Conservation (phyloP, 2,113 vertebrate genomes). For the Pelmatolapia mariae region DNA sequence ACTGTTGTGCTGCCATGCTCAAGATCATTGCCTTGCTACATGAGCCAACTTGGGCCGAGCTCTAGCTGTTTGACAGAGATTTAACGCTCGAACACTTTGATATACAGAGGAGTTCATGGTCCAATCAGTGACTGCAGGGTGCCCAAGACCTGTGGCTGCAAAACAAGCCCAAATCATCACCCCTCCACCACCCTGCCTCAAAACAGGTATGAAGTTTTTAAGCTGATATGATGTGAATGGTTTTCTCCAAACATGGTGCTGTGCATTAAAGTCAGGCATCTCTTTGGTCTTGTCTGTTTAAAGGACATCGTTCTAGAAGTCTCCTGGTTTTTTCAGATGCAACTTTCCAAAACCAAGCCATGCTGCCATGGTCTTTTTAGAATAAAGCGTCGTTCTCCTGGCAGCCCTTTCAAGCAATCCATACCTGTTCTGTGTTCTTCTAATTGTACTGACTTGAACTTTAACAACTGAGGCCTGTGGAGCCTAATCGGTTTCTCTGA, state of each 20-base stretch:
- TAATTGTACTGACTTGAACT: neutral
- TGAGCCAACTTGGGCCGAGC: accelerated
- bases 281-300: neutral
- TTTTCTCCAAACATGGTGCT: neutral
- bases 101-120: neutral
- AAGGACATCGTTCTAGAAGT: neutral
- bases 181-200: neutral
- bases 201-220: neutral
- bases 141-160: neutral
- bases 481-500: neutral
- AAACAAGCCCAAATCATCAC: neutral
- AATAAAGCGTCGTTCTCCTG: accelerated
- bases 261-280: neutral
- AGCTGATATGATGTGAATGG: neutral
- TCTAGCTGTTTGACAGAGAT: neutral
- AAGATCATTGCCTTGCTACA: neutral
- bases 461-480: neutral
- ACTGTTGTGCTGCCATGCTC: accelerated
- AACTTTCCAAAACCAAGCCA: neutral
- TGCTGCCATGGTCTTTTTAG: neutral
- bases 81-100: neutral
- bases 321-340: neutral
- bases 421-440: neutral
- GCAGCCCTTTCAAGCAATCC: neutral
- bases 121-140: neutral